Base-by-base conservation (phyloP, 2,113 vertebrate genomes). In the Microtus montanus region DNA sequence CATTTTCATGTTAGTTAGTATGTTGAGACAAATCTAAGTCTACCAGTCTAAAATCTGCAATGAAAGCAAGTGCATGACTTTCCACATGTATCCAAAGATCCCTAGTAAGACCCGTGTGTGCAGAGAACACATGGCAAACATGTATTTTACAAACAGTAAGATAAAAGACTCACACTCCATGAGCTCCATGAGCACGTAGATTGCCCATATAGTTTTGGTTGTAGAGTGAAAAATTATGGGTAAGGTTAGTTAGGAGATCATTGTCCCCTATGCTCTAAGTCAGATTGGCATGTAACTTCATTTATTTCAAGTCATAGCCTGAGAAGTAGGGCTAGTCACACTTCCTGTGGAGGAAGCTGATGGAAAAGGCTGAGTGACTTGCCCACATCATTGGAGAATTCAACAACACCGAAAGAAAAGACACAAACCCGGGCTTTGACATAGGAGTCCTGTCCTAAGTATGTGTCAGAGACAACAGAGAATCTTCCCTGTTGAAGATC, bases 231-330 rank as follows among this genome's bases (percentile, higher is more conserved):
- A 38, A 70, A 11, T 61, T 4, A 35, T 1, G 64, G 20, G 17
- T 7, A 22, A 28, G 30, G 17, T 2, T 8, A 33, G 19, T 12
- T 28, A 3, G 22, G 4, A 2, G 20, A 3, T n/a, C 7, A 19
- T 11, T 0, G 0, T 15, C 26, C 24, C 35, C 33, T 52, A 17
- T 13, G 14, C 1, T 0, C 1, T 35, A 70, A 24, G 47, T 3
- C 22, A 61, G 33, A 3, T 52, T 64, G 24, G 73, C 71, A 8
- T 70, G 0, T 1, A 9, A 49, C 70, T 17, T 30, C 44, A 19
- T 20, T 61, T 7, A 30, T 22, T 38, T 47, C 54, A 26, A 3
- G 1, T 10, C 13, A 20, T 30, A 35, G 9, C 24, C 68, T 38
- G 38, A 41, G 20, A 11, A 80, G 13, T 41, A 61, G 20, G 3